These are phyloP conservation scores for Bacillus rossius DNA, from an alignment of 1,140 invertebrate species.

Conservation along the genomic window DNA sequence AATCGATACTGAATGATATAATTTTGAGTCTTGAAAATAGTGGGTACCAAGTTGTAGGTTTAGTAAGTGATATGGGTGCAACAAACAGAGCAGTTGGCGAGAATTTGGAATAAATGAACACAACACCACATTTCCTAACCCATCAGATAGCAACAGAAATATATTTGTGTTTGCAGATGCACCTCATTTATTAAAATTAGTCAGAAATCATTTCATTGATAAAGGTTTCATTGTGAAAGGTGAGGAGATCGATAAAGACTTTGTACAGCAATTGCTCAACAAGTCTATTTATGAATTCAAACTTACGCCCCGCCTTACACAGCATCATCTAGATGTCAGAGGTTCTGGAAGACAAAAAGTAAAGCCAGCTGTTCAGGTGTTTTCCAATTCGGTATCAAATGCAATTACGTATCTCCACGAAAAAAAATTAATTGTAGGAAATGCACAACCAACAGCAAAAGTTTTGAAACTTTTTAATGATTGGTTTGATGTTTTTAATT, in stretches of 20 bases:
- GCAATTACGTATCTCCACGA: conserved; percentile 6
- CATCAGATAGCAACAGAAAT: conserved; percentile 2
- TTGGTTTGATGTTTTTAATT: conserved; percentile 19
- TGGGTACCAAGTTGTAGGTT: background rate
- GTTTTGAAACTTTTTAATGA: conserved; percentile 17
- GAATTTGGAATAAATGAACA: conserved; percentile 2
- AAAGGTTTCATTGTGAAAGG: conserved; percentile 3
- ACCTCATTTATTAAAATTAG: conserved; percentile 15
- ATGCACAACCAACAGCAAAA: background rate
- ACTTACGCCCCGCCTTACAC: conserved; percentile 4
- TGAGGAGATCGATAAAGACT: background rate
- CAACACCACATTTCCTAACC: conserved; percentile 6
- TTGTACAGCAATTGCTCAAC: background rate
- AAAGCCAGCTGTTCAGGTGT: conserved; percentile 10
- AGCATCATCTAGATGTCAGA: conserved; percentile 11
- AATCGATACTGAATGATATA: conserved; percentile 18
- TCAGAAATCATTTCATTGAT: conserved; percentile 17
- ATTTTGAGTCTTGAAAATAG: conserved; percentile 14
- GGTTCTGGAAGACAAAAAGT: conserved; percentile 14
- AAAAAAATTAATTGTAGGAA: background rate
- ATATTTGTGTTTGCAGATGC: conserved; percentile 20
- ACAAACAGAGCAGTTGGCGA: conserved; percentile 8
- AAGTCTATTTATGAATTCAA: conserved; percentile 6
- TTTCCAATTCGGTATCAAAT: conserved; percentile 14
- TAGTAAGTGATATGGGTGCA: conserved; percentile 12